Conservation (phyloP, 2,888 invertebrate genomes). For the Eutolmus rufibarbis region DNA sequence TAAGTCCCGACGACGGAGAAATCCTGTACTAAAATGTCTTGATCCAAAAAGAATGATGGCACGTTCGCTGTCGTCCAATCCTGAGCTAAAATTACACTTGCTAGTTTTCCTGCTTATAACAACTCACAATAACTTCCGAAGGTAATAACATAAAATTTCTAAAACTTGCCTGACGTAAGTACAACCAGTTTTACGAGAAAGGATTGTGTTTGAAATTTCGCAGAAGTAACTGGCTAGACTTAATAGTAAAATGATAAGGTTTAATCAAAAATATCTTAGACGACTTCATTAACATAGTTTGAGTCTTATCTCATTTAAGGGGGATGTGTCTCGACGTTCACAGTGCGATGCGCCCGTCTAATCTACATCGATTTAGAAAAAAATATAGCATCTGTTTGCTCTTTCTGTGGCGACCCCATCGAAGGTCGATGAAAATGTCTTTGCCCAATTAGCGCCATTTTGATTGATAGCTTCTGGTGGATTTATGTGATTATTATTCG, state of each 20-base stretch:
- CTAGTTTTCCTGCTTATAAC: background rate
- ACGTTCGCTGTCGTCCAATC: too few species aligned
- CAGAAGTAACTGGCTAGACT: background rate
- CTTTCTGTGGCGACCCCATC: background rate
- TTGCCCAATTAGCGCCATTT: background rate
- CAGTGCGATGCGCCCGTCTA: background rate
- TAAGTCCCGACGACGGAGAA: too few species aligned
- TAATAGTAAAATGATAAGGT: background rate
- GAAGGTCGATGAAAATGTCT: background rate
- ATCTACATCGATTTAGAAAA: background rate
- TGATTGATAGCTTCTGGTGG: background rate
- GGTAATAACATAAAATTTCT: background rate
- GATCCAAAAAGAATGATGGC: too few species aligned
- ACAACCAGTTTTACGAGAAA: background rate
- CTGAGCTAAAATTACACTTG: too few species aligned
- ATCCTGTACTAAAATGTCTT: too few species aligned
- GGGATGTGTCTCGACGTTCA: background rate
- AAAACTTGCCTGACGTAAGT: background rate
- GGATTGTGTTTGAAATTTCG: background rate
- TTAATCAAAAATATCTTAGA: background rate
- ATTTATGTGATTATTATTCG: background rate
- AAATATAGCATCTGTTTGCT: background rate
- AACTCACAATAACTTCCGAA: background rate
- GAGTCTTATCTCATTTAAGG: background rate
- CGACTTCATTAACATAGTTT: background rate